These are phyloP conservation scores for Indicator indicator DNA, from an alignment of 2,113 vertebrate genomes.

Conservation along the genomic window DNA sequence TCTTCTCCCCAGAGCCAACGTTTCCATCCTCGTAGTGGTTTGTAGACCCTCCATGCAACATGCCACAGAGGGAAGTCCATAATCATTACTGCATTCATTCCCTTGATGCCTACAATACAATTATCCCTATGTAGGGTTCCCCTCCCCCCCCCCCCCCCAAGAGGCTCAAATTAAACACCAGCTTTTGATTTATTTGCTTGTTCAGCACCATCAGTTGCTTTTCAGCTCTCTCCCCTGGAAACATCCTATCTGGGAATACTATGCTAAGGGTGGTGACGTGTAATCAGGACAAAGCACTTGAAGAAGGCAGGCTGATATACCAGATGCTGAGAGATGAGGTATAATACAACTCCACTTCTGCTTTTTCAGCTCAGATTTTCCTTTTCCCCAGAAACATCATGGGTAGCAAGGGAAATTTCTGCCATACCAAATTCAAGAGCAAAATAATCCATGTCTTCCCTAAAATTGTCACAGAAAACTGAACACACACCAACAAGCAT, in stretches of 20 bases:
- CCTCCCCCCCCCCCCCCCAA: no score
- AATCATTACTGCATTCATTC: fast-evolving
- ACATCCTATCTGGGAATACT: slow-evolving; percentile 18
- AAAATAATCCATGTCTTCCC: not conserved
- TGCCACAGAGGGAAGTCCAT: not conserved
- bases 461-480: not conserved
- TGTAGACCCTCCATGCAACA: not conserved
- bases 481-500: not conserved
- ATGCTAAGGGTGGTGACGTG: not conserved
- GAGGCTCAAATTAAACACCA: slow-evolving; percentile 11
- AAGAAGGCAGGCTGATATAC: not conserved
- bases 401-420: slow-evolving; percentile 7
- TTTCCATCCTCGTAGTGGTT: fast-evolving
- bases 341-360: not conserved
- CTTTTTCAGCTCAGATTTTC: not conserved
- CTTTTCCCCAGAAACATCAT: not conserved
- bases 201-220: slow-evolving; percentile 12
- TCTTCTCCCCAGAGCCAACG: not conserved
- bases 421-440: not conserved
- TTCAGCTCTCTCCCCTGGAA: slow-evolving; percentile 8
- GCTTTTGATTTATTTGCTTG: slow-evolving; percentile 41
- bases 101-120: not conserved
- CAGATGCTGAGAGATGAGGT: not conserved
- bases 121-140: not conserved
- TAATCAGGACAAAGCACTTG: slow-evolving; percentile 21